A percentile compares a stretch with the other conserved stretches of the same genome.
phyloP scores from a whole-genome alignment of 2,113 vertebrate species.

The Dolichallabes microphthalmus region DNA sequence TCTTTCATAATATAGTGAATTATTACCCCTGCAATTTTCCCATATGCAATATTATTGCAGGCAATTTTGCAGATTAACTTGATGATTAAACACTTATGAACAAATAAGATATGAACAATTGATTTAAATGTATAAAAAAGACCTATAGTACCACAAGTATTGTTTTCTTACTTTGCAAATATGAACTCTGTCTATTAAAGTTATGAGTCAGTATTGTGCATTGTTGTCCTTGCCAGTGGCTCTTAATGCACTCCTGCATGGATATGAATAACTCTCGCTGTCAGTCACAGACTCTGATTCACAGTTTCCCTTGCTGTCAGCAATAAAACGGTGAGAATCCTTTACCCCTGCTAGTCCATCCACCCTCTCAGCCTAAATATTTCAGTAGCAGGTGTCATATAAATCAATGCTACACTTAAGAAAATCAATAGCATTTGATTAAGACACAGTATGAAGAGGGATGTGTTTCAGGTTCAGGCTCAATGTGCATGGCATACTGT shows the following conservation, averaged over 20 bases:
- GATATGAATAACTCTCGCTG: constrained; percentile 40
- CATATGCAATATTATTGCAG: background rate
- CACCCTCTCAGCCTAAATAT: constrained; percentile 38
- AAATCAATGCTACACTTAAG: constrained; percentile 58
- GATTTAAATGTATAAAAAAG: too few species aligned
- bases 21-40: background rate
- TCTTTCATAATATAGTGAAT: background rate
- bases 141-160: background rate
- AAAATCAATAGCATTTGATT: constrained; percentile 58
- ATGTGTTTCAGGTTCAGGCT: constrained; percentile 37
- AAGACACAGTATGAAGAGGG: constrained; percentile 42
- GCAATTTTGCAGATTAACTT: background rate
- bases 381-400: constrained; percentile 49
- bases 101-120: too few species aligned
- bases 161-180: background rate
- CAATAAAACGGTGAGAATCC: constrained; percentile 31
- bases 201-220: constrained; percentile 22
- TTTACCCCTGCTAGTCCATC: constrained; percentile 23
- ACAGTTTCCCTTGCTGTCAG: constrained; percentile 53
- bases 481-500: constrained; percentile 20
- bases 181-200: background rate
- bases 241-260: constrained; percentile 38
- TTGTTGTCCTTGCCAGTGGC: constrained; percentile 42
- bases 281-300: constrained; percentile 46
- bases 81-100: background rate